A percentile compares a stretch with the other conserved stretches of the same genome.
These are phyloP conservation scores for Pionites leucogaster DNA, from an alignment of 2,113 vertebrate genomes.

Conservation along the genomic window DNA sequence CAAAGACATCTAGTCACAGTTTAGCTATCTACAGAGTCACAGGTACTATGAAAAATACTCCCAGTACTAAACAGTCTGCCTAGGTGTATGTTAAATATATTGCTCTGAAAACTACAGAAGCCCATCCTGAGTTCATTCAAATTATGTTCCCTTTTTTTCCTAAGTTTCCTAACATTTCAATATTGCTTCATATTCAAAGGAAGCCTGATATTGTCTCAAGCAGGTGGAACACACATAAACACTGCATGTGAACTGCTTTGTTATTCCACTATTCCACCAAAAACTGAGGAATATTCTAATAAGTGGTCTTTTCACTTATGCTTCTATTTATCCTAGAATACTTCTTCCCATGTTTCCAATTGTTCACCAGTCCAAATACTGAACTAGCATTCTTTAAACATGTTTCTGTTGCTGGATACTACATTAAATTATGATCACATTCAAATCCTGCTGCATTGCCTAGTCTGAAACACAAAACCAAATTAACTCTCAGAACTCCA, in stretches of 20 bases:
- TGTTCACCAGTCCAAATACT: not conserved
- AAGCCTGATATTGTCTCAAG: not conserved
- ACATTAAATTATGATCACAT: not conserved
- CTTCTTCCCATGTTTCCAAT: not conserved
- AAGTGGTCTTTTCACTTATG: not conserved
- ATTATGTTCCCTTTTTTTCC: not conserved
- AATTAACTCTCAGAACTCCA: not conserved
- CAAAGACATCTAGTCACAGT: not conserved
- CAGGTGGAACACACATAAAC: not conserved
- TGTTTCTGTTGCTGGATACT: not conserved
- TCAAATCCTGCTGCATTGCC: not conserved
- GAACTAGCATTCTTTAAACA: not conserved
- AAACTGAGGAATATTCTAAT: not conserved
- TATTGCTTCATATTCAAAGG: not conserved
- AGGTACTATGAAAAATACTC: not conserved
- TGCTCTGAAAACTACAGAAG: not conserved
- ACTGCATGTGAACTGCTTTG: not conserved
- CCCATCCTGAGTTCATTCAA: not conserved
- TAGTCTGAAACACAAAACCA: not conserved
- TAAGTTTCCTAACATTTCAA: not conserved
- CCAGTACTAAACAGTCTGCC: not conserved
- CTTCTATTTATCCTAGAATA: not conserved
- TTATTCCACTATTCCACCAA: not conserved
- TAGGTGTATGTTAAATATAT: accelerated
- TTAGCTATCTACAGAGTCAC: not conserved